phyloP scores from a whole-genome alignment of 1,140 invertebrate species.

The Globodera rostochiensis region DNA sequence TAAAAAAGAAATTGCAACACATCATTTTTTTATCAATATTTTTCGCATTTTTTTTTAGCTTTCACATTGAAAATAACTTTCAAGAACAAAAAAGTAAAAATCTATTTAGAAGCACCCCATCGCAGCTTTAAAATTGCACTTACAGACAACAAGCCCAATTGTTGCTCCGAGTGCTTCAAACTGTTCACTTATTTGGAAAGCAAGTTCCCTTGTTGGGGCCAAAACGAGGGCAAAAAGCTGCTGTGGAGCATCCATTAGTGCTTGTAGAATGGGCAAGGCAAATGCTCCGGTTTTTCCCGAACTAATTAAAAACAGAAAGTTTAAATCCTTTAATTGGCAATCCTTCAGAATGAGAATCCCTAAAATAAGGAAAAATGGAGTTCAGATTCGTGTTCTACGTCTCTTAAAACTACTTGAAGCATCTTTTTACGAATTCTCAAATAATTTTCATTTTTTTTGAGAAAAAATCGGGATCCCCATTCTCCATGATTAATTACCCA shows the following conservation, averaged over 20 bases:
- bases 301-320: slow-evolving; percentile 20
- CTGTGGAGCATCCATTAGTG: slow-evolving; percentile 55
- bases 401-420: too few relatives aligned
- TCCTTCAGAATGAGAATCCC: too few relatives aligned
- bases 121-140: slow-evolving; percentile 15
- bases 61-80: slow-evolving; percentile 14
- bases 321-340: too few relatives aligned
- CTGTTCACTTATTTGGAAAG: slow-evolving; percentile 64
- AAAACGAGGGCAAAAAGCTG: slow-evolving; percentile 56
- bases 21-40: too few relatives aligned
- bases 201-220: slow-evolving; percentile 63
- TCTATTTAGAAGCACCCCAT: background rate
- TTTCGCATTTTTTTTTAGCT: too few relatives aligned
- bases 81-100: background rate
- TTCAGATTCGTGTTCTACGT: too few relatives aligned
- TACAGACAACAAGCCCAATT: slow-evolving; percentile 52
- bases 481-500: slow-evolving; percentile 23
- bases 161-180: slow-evolving; percentile 58
- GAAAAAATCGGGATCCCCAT: too few relatives aligned
- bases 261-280: slow-evolving; percentile 62
- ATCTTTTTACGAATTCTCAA: too few relatives aligned
- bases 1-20: slow-evolving; percentile 21
- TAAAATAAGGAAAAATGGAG: too few relatives aligned
- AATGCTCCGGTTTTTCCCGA: slow-evolving; percentile 63
- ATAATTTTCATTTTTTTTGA: too few relatives aligned